Evolutionary conservation across 2,113 vertebrate species (phyloP), one percentile per base, ranked within the genome.

Genomic region (Bos indicus): DNA sequence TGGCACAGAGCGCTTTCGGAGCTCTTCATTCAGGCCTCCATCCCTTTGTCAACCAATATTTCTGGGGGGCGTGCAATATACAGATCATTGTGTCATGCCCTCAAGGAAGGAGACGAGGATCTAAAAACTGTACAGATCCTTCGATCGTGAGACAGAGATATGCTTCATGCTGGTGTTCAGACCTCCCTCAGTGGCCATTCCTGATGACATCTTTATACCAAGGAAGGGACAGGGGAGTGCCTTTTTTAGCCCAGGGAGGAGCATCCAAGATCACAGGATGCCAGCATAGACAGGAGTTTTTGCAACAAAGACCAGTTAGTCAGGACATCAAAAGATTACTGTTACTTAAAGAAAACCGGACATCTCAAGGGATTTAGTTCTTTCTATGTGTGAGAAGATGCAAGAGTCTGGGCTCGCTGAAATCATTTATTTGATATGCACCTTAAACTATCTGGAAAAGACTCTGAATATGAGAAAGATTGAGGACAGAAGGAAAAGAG

Each of bases 31-130:
- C 7, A 25, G 15, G 67, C 60, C 9, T 56, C 40, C 57, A 15
- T 36, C 86, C 30, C 30, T 90, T 77, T 33, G 17, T 57, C 54
- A 14, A 21, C 33, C 48, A 16, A 7, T 43, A 77, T 33, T 74
- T 52, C 56, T 10, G n/a, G 57, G 19, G 26, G 4, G 6, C 0
- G 0, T 74, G 19, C 46, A 28, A 15, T 4, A n/a, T 13, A 26
- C 62, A 30, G 1, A n/a, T 51, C 11, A n/a, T 13, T 28, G 12
- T 0, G 1, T 54, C 26, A 15, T 2, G 15, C 4, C 33, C 12
- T 57, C 26, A 5, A 51, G 17, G 51, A 94, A 85, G 54, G 28
- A 90, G 57, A 17, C 7, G 33, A 92, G 84, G 52, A 9, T 16
- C 3, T 36, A 43, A 78, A 33, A 84, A 21, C 25, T 19, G 5